Evolutionary conservation across 2,797 vertebrate genomes (phyloP).

Genomic region (Leptoclinus maculatus): DNA sequence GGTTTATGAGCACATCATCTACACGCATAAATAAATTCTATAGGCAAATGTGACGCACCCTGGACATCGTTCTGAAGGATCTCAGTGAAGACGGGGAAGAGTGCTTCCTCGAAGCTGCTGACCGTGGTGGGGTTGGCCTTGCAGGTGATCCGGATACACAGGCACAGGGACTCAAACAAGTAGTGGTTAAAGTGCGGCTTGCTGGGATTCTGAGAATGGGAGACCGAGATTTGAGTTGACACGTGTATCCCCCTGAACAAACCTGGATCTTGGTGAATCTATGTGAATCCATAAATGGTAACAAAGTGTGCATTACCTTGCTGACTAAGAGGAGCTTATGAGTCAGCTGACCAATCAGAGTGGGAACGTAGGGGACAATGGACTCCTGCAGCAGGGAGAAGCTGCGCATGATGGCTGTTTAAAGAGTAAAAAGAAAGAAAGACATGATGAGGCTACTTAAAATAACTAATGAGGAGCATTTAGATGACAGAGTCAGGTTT

Average conservation of each 20-base stretch:
- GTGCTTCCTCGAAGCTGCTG: constrained; percentile 94
- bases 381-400: constrained; percentile 97
- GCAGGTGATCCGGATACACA: constrained; percentile 97
- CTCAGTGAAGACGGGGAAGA: constrained; percentile 98
- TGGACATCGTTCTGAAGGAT: constrained; percentile 98
- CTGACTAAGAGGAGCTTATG: constrained; percentile 97
- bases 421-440: constrained; percentile 34
- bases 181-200: constrained; percentile 99
- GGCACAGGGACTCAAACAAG: constrained; percentile 97
- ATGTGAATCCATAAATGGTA: neutral
- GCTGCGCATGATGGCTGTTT: constrained; percentile 98
- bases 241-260: neutral
- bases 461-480: neutral
- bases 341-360: constrained; percentile 95
- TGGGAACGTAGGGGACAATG: constrained; percentile 96
- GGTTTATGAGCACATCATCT: neutral
- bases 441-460: constrained; percentile 12
- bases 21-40: neutral
- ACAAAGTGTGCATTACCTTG: constrained; percentile 87
- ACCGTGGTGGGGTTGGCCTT: constrained; percentile 92
- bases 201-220: constrained; percentile 93
- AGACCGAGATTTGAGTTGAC: neutral
- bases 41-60: constrained; percentile 79
- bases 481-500: neutral
- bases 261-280: neutral